A percentile compares a stretch with the other conserved stretches of the same genome.
Conservation (phyloP, 53 echinoderm and acorn worm species). For the Astropecten irregularis region DNA sequence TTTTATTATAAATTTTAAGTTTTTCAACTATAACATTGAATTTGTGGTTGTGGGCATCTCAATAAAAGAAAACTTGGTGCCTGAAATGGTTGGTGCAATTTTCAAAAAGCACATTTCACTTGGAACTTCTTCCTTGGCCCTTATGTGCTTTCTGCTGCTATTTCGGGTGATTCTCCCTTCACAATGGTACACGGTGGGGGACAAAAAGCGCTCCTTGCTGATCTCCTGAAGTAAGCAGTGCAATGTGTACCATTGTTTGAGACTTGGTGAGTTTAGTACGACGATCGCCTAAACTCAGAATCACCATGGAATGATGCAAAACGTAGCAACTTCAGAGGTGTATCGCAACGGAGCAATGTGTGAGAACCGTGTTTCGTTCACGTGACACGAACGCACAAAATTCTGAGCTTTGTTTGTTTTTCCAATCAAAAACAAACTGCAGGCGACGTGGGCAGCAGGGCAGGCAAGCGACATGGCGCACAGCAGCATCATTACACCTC, state of each 20-base stretch:
- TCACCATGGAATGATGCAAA: neutral
- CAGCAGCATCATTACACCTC: neutral
- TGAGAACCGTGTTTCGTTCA: too few species aligned
- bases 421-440: too few species aligned
- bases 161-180: neutral
- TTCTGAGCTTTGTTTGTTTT: too few species aligned
- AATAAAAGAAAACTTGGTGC: too few species aligned
- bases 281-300: constrained; percentile 18
- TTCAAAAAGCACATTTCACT: neutral
- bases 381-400: too few species aligned
- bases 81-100: neutral
- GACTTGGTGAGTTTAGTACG: constrained; percentile 5
- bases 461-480: too few species aligned
- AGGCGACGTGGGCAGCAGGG: too few species aligned
- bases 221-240: constrained; percentile 10
- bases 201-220: neutral
- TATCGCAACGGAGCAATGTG: too few species aligned
- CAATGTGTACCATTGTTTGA: constrained; percentile 23
- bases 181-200: constrained; percentile 23
- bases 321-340: neutral
- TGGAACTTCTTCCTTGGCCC: neutral
- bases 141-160: neutral
- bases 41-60: too few species aligned
- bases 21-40: too few species aligned
- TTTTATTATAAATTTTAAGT: too few species aligned